Conservation (phyloP, 1,140 invertebrate genomes). For the Magallana gigas region DNA sequence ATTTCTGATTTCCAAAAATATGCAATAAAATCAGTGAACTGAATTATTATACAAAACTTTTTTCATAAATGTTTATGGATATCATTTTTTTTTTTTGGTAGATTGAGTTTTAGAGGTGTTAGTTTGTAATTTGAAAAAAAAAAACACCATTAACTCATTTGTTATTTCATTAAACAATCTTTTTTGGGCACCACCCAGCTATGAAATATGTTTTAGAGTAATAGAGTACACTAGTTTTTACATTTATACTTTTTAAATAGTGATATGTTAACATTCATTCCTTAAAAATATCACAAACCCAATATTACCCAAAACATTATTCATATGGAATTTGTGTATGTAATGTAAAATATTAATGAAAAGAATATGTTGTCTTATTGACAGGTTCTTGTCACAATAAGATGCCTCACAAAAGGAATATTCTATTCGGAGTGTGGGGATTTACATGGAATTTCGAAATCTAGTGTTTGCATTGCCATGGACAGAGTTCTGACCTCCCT, state of each 20-base stretch:
- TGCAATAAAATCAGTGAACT: background rate
- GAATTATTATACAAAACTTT: background rate
- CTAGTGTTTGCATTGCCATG: background rate
- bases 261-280: no score
- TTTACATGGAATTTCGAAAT: conserved; percentile 52
- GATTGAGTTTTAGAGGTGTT: background rate
- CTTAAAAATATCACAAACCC: no score
- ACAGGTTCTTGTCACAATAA: conserved; percentile 47
- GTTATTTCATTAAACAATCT: background rate
- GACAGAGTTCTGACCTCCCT: background rate
- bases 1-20: no score
- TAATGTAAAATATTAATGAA: no score
- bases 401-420: conserved; percentile 49
- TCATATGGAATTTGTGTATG: no score
- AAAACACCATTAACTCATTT: background rate
- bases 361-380: background rate
- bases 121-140: background rate
- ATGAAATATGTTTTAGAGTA: no score
- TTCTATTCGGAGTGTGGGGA: conserved; percentile 52
- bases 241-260: no score
- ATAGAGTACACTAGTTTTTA: no score
- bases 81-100: background rate
- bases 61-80: background rate
- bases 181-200: background rate
- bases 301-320: no score